Evolutionary conservation across 2,888 invertebrate species (phyloP), one percentile per base, ranked within the genome.

Genomic region (Plusia festucae): DNA sequence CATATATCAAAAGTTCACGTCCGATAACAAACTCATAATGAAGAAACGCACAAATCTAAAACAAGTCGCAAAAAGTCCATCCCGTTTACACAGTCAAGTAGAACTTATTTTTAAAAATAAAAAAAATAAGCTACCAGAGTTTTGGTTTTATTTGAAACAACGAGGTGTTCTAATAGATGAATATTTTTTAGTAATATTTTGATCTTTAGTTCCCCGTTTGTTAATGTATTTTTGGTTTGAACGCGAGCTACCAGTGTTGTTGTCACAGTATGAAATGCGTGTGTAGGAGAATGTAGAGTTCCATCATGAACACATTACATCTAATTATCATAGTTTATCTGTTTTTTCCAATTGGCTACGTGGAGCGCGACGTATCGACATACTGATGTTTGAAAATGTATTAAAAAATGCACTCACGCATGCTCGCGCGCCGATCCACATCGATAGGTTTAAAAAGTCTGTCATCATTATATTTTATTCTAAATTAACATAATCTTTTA

Each of bases 251-350:
- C 76, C 81, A 66, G 82, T 76, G 52, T 71, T 76, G 82, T 85
- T 83, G 82, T 84, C 85, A 82, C 85, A 60, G 82, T 84, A 83
- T 86, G 87, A 83, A 90, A 86, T 90, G 91, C 86, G 89, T 88
- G 82, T 78, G 74, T 61, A 61, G 27, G 76, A 83, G 83, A 86
- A 86, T 85, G 88, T 81, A 83, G 86, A 82, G 86, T 86, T 84
- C 88, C 82, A 86, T 85, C 83, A 85, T 89, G 91, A 85, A 83
- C 90, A 89, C 89, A 84, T 89, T 90, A 88, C 89, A 90, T 91
- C 80, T 90, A 91, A 93, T 94, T 93, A 93, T 91, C 91, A 93
- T 92, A 92, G 83, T 93, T 91, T 92, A 93, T 94, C 93, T 92
- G 91, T 90, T 92, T 94, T 94, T 94, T 90, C 92, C 92, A 92